Evolutionary conservation across 1,140 invertebrate genomes (phyloP), one percentile per base, ranked within the genome.

Genomic region (Anastrepha obliqua): DNA sequence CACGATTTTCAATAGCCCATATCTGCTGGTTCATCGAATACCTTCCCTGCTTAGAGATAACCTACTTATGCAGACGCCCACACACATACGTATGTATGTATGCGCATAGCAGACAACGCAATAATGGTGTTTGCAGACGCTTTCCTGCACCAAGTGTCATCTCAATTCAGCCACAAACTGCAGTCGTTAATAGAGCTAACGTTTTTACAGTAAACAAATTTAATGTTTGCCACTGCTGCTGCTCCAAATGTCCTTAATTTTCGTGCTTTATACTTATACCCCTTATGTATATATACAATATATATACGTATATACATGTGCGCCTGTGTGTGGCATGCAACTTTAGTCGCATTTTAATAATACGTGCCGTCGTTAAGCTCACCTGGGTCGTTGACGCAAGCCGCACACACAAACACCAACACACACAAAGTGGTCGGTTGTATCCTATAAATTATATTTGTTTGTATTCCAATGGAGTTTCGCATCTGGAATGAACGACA

Each of bases 181-280:
- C 9, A 55, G 5, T 6, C 17, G 47, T 81, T 51, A 51, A 29
- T 81, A 81, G 74, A 55, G 47, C 74, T 55, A 81, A 81, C 74
- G 55, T 81, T 58, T 81, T 81, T 29, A 81, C 47, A 81, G 47
- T 81, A 81, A 81, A 81, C n/a, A 81, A 81, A 81, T 81, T 81
- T 81, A 81, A 55, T 58, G 51, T 81, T 51, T 47, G 29, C 29
- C n/a, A 62, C 60, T 62, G 60, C 51, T 74, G 67, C 2, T 9
- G 65, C 29, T 70, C 20, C 47, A 17, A 55, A 11, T 81, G 74
- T 55, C n/a, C 74, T 58, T 81, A 55, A 55, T 81, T n/a, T 81
- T 74, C 17, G 15, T 44, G 67, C n/a, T 51, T n/a, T 51, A 81
- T 58, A 29, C 29, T 29, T 29, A 29, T 29, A 29, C 29, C 29